Percentiles rank a stretch among this genome's conserved stretches.
phyloP scores from a whole-genome alignment of 2,888 invertebrate species.

The Nezara viridula region DNA sequence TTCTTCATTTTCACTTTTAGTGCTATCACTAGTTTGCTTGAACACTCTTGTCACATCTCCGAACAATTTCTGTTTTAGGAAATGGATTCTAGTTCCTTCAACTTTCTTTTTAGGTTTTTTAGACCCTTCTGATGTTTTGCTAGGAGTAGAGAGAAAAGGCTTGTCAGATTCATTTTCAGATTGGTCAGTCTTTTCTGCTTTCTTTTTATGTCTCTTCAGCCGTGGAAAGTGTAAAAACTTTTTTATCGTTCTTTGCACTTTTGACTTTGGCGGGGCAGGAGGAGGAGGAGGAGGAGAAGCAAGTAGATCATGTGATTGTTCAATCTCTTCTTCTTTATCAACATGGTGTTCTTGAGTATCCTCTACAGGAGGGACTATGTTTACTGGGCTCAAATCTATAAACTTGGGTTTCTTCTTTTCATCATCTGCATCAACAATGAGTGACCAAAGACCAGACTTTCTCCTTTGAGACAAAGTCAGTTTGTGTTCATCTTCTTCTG shows the following conservation, averaged over 20 bases:
- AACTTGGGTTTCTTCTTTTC: not conserved
- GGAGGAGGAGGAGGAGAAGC: not conserved
- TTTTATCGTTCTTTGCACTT: not conserved
- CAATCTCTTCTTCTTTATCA: not conserved
- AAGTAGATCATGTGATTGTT: not conserved
- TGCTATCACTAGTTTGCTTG: not conserved
- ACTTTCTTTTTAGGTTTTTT: not conserved
- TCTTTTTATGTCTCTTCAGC: not conserved
- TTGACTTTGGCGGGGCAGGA: not conserved
- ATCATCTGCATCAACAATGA: slow-evolving; percentile 18
- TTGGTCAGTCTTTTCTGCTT: not conserved
- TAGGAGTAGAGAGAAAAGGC: not conserved
- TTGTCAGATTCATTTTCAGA: not conserved
- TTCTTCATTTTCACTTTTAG: not conserved
- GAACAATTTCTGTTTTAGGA: not conserved
- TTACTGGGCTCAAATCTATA: not conserved
- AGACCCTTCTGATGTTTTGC: not conserved
- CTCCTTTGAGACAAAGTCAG: slow-evolving; percentile 40
- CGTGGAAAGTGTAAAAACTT: slow-evolving; percentile 3
- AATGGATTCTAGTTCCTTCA: not conserved
- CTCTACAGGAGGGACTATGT: not conserved
- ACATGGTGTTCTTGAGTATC: not conserved
- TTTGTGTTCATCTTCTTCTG: slow-evolving; percentile 22
- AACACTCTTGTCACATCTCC: not conserved
- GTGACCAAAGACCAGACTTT: slow-evolving; percentile 24